These are phyloP conservation scores for Strix occidentalis DNA, from an alignment of 2,797 vertebrate genomes.

Conservation along the genomic window DNA sequence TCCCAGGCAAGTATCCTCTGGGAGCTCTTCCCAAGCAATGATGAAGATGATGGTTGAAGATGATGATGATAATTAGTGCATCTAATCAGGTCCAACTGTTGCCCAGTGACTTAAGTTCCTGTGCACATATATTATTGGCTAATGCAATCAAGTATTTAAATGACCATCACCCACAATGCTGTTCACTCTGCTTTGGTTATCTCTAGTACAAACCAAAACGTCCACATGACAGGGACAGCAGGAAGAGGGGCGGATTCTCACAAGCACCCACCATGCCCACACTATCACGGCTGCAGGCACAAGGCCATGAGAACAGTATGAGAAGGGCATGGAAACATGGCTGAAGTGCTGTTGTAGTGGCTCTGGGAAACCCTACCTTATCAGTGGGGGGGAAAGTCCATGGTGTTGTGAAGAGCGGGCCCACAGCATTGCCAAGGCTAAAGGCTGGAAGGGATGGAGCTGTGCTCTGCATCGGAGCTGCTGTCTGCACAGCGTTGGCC, in stretches of 20 bases:
- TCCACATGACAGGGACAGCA: background rate
- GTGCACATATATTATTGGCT: background rate
- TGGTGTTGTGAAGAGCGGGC: background rate
- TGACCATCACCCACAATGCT: background rate
- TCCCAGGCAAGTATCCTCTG: background rate
- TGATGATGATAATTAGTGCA: background rate
- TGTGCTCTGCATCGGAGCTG: background rate
- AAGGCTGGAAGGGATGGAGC: background rate
- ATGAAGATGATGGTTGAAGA: background rate
- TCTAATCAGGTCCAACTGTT: background rate
- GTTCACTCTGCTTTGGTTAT: background rate
- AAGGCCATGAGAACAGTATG: background rate
- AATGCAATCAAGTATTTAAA: background rate
- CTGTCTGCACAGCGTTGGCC: fast-evolving
- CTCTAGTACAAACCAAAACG: background rate
- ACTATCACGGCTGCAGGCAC: background rate
- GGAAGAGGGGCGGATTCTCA: background rate
- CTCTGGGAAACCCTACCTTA: background rate
- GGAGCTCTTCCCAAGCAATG: background rate
- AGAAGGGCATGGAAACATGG: background rate
- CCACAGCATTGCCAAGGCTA: background rate
- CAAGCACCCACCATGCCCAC: fast-evolving
- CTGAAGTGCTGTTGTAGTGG: background rate
- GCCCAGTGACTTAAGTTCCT: background rate
- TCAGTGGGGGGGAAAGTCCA: background rate